Percentiles rank a stretch among this genome's conserved stretches.
phyloP scores from a whole-genome alignment of 2,797 vertebrate genomes.

The Malurus leucopterus region DNA sequence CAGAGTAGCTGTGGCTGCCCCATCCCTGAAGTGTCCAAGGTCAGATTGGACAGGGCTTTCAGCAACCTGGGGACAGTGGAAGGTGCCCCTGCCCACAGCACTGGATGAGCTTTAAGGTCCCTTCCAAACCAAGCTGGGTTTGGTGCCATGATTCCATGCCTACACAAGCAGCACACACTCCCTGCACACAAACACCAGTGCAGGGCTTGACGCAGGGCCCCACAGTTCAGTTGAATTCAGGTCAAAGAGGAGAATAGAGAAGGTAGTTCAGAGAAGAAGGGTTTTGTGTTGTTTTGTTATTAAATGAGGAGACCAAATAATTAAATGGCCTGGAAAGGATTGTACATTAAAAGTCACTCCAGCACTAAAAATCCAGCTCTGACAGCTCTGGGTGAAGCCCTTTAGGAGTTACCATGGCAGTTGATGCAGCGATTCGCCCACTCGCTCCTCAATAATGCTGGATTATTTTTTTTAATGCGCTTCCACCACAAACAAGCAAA shows the following conservation, averaged over 20 bases:
- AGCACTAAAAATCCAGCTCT: slow-evolving; percentile 24
- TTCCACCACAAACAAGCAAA: slow-evolving; percentile 50
- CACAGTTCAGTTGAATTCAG: neutral
- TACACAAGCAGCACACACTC: neutral
- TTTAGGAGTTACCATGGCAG: slow-evolving; percentile 61
- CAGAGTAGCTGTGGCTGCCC: neutral
- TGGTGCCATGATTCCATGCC: neutral
- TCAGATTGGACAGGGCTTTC: fast-evolving
- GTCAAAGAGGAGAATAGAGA: neutral
- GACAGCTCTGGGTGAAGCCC: slow-evolving; percentile 48
- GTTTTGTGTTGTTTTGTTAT: neutral
- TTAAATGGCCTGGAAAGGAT: slow-evolving; percentile 34
- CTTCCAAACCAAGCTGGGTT: neutral
- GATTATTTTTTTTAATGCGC: neutral
- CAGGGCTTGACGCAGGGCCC: neutral
- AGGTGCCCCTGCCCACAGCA: neutral
- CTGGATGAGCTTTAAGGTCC: neutral
- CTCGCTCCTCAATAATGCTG: slow-evolving; percentile 28
- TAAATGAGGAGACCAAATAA: slow-evolving; percentile 21
- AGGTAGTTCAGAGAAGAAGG: neutral
- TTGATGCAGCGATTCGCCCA: slow-evolving; percentile 49
- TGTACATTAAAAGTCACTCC: slow-evolving; percentile 26
- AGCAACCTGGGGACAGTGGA: neutral
- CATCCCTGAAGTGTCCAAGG: neutral
- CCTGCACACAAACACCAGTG: neutral